Conservation (phyloP, 92 coral and sea anemone species). For the Heliopora coerulea region DNA sequence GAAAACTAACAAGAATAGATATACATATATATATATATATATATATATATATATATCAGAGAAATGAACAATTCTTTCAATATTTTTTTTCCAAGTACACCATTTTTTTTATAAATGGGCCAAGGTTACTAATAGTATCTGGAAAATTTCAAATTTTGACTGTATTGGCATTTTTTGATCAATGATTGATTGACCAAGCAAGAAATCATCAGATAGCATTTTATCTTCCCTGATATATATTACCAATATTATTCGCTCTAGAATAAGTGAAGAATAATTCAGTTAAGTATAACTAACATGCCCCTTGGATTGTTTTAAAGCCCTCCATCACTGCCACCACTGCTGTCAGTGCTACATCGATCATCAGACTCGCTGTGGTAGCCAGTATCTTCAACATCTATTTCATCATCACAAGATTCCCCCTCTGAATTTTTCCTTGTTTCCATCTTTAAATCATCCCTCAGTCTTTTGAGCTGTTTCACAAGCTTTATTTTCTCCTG, state of each 20-base stretch:
- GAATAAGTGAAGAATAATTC: not conserved
- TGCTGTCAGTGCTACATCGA: constrained; percentile 79
- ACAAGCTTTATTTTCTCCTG: constrained; percentile 71
- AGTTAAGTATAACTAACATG: constrained; percentile 19
- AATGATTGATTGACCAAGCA: too few species aligned
- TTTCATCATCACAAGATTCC: constrained; percentile 84
- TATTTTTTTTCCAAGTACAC: not conserved
- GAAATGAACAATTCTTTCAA: constrained; percentile 21
- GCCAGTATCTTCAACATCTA: constrained; percentile 83
- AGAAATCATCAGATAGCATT: too few species aligned
- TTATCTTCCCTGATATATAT: constrained; percentile 30
- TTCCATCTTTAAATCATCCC: constrained; percentile 52
- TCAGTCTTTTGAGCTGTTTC: constrained; percentile 66
- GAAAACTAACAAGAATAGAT: not conserved
- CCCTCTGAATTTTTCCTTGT: constrained; percentile 89
- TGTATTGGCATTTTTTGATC: too few species aligned
- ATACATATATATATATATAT: constrained; percentile 12
- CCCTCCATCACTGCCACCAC: constrained; percentile 97
- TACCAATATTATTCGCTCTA: constrained; percentile 3
- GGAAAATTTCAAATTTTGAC: too few species aligned
- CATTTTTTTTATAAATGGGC: not conserved
- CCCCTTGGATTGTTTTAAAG: constrained; percentile 6
- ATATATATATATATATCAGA: constrained; percentile 17
- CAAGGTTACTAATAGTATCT: not conserved
- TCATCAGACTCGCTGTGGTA: constrained; percentile 98